Base-by-base conservation (phyloP, 2,888 invertebrate genomes). In the Pseudococcus longispinus region DNA sequence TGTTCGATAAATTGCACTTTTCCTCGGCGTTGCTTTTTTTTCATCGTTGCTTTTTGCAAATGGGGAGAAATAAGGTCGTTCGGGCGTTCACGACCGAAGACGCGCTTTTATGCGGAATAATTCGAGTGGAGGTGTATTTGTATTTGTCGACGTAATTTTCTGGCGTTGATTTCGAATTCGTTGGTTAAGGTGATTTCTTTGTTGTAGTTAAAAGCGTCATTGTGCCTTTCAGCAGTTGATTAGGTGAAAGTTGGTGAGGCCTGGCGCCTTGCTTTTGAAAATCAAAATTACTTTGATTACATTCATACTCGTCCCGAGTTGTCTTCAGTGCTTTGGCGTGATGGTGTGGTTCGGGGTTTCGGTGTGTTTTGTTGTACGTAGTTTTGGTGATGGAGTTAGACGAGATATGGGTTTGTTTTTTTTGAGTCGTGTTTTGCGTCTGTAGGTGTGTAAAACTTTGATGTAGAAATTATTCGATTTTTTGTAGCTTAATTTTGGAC, bases 1-100 rank as follows among this genome's bases (percentile, higher is more conserved):
- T 70, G 70, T 70, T 70, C 70, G 70, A 70, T 70, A 70, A 70
- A 70, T 70, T 70, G 70, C 70, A 70, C 70, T 70, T 70, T 70
- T 70, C 29, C 70, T 60, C 60, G 60, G 18, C 29, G 11, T 13
- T 29, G 9, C 23, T 70, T 70, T 70, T 70, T 70, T 70, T 70
- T 18, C 65, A 1, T 26, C 70, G 23, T 20, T 23, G 8, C 55
- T 55, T 60, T 60, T 60, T 60, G 70, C 29, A 70, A n/a, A 70
- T 70, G 70, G 70, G 20, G 23, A n/a, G 18, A 65, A 65, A 65
- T 65, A 65, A 65, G 65, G 26, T 29, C 70, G 70, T 70, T 70
- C 29, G 18, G 70, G 70, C 29, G 70, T 70, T 70, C 29, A 29
- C 26, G 70, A 70, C 29, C 70, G 70, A 70, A 70, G 70, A 70